phyloP scores from a whole-genome alignment of 1,140 invertebrate species.

The Diorhabda carinulata region DNA sequence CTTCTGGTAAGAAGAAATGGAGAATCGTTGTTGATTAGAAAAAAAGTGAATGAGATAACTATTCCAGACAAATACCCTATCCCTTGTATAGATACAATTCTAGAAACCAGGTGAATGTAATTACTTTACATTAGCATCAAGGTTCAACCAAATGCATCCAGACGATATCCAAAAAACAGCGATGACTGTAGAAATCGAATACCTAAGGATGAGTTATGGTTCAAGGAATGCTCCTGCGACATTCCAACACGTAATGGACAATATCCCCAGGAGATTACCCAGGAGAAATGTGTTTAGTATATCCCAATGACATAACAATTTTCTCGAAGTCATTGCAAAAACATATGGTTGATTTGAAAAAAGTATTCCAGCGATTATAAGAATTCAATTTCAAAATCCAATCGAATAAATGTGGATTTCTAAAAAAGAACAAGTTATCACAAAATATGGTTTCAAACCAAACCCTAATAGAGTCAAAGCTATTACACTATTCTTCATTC shows the following conservation, averaged over 20 bases:
- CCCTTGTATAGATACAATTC: background rate
- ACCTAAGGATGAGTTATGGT: slow-evolving; percentile 38
- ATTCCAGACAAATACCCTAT: slow-evolving; percentile 51
- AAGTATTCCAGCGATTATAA: slow-evolving; percentile 5
- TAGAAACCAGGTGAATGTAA: slow-evolving; percentile 21
- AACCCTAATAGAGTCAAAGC: slow-evolving; percentile 20
- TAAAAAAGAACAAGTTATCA: slow-evolving; percentile 21
- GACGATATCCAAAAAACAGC: slow-evolving; percentile 47
- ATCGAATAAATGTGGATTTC: slow-evolving; percentile 11
- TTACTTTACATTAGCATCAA: slow-evolving; percentile 45
- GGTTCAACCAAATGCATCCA: slow-evolving; percentile 49
- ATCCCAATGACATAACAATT: slow-evolving; percentile 20
- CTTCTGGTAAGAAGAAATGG: slow-evolving; percentile 36
- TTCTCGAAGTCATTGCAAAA: slow-evolving; percentile 19
- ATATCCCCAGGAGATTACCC: background rate
- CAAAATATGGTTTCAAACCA: slow-evolving; percentile 8
- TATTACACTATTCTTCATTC: slow-evolving; percentile 20
- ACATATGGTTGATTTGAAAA: slow-evolving; percentile 16
- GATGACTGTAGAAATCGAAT: slow-evolving; percentile 43
- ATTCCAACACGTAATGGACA: slow-evolving; percentile 11
- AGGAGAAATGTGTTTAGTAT: slow-evolving; percentile 13
- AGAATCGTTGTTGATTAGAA: slow-evolving; percentile 45
- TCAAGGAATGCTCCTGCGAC: slow-evolving; percentile 31
- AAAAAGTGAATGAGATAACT: slow-evolving; percentile 43
- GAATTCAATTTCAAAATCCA: background rate